Conservation (phyloP, 2,888 invertebrate species). For the Periphyllus acericola region DNA sequence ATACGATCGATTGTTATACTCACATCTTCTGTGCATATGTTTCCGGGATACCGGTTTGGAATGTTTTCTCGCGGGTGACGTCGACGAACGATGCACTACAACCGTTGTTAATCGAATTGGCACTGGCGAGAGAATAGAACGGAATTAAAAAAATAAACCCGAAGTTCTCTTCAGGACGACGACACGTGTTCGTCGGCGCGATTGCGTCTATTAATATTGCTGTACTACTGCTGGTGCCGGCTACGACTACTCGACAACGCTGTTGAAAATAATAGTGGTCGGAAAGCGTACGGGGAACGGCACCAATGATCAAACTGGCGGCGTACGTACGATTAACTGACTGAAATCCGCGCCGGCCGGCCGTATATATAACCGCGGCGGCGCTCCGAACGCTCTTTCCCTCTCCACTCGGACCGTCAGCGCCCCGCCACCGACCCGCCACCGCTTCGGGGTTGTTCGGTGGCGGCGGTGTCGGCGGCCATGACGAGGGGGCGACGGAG, state of each 20-base stretch:
- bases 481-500: no score
- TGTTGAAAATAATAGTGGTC: neutral
- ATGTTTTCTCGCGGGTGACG: neutral
- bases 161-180: no score
- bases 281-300: neutral
- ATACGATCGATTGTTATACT: slow-evolving; percentile 19
- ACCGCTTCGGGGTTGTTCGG: neutral
- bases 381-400: slow-evolving; percentile 39
- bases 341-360: slow-evolving; percentile 18
- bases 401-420: slow-evolving; percentile 10
- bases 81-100: neutral
- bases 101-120: neutral
- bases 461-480: neutral
- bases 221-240: no score
- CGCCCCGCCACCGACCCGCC: neutral
- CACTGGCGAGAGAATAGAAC: neutral
- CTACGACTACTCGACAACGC: no score
- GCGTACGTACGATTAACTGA: slow-evolving; percentile 47
- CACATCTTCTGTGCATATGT: slow-evolving; percentile 60
- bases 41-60: slow-evolving; percentile 19
- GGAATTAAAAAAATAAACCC: no score
- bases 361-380: slow-evolving; percentile 45
- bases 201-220: no score
- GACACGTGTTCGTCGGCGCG: no score
- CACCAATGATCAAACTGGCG: neutral